These are phyloP conservation scores for Ataeniobius toweri DNA, from an alignment of 2,797 vertebrate species.

Conservation along the genomic window DNA sequence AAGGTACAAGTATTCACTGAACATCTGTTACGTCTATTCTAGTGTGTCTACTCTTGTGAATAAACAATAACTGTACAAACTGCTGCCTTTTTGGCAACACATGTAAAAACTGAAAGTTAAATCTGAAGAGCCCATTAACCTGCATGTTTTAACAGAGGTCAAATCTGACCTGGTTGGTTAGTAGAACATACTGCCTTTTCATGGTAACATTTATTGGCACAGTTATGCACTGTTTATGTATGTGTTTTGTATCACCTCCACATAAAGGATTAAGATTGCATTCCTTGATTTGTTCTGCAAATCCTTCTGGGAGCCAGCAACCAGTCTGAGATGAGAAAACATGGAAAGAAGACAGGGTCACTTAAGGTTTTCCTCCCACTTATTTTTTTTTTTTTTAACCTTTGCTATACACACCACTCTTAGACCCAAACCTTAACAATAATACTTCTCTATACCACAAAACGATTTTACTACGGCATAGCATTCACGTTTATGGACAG, in stretches of 20 bases:
- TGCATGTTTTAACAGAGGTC: background rate
- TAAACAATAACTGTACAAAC: background rate
- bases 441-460: background rate
- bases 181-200: background rate
- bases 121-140: background rate
- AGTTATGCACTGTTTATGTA: background rate
- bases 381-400: background rate
- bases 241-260: constrained; percentile 16
- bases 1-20: background rate
- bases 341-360: background rate
- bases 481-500: background rate
- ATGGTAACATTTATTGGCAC: background rate
- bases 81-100: no score
- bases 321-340: background rate
- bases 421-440: background rate
- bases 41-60: background rate
- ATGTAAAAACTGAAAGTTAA: background rate
- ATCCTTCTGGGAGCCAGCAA: constrained; percentile 18
- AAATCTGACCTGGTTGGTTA: background rate
- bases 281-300: constrained; percentile 31
- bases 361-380: background rate
- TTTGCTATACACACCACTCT: background rate
- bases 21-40: background rate
- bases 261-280: constrained; percentile 22
- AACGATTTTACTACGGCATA: background rate